Conservation (phyloP, 1,140 invertebrate species). For the Heliothis subflexa region DNA sequence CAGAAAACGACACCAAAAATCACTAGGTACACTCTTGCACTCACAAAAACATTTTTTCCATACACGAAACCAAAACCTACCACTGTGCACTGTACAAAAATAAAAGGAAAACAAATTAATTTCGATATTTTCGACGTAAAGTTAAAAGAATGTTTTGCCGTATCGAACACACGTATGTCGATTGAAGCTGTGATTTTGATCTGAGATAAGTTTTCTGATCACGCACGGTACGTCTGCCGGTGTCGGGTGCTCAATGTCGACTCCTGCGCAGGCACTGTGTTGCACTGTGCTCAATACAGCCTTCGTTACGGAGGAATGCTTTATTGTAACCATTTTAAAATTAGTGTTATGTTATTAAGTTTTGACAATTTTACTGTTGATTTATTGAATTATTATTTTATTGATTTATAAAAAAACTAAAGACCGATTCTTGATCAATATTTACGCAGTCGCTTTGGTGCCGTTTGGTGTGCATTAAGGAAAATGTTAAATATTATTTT, state of each 20-base stretch:
- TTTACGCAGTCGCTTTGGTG: no score
- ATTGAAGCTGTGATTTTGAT: conserved; percentile 66
- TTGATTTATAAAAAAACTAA: no score
- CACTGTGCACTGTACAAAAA: neutral
- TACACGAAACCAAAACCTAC: conserved; percentile 35
- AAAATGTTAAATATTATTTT: neutral
- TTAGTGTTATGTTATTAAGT: neutral
- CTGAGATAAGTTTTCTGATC: conserved; percentile 66
- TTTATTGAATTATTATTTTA: neutral
- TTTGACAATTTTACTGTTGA: neutral
- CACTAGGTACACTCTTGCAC: conserved; percentile 41
- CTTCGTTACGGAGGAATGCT: neutral
- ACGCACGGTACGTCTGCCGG: conserved; percentile 61
- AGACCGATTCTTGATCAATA: no score
- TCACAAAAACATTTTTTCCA: conserved; percentile 28
- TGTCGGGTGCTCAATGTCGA: conserved; percentile 11
- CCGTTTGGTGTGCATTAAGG: no score
- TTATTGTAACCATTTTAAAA: neutral
- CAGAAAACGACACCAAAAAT: conserved; percentile 46
- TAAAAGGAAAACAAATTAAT: neutral
- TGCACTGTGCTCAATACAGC: conserved; percentile 46
- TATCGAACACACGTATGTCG: conserved; percentile 50
- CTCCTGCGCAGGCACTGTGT: conserved; percentile 51
- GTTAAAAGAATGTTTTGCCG: conserved; percentile 25
- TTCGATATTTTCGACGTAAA: neutral